A percentile compares a stretch with the other conserved stretches of the same genome.
Conservation (phyloP, 2,888 invertebrate genomes). For the Cheilosia pagana region DNA sequence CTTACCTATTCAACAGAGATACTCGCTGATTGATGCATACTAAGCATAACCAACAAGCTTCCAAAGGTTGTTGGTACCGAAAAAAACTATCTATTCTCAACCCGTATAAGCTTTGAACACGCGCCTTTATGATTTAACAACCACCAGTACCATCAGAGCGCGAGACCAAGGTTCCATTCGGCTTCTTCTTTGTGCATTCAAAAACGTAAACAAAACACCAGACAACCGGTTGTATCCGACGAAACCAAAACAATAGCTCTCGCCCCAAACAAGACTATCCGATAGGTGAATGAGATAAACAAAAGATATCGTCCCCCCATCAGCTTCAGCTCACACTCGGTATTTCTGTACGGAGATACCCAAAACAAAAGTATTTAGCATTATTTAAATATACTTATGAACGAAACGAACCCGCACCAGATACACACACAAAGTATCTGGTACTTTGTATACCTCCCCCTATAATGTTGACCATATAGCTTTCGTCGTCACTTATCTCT, state of each 20-base stretch:
- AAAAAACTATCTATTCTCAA: no score
- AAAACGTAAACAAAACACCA: slow-evolving; percentile 66
- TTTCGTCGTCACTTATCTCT: slow-evolving; percentile 31
- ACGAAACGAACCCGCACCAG: slow-evolving; percentile 44
- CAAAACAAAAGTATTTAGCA: slow-evolving; percentile 39
- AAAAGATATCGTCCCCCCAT: slow-evolving; percentile 8
- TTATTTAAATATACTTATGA: slow-evolving; percentile 42
- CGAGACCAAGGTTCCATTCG: slow-evolving; percentile 11
- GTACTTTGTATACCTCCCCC: not conserved
- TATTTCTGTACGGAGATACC: slow-evolving; percentile 7
- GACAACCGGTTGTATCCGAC: slow-evolving; percentile 46
- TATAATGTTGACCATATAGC: slow-evolving; percentile 6
- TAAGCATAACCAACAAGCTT: no score
- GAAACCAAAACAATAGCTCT: slow-evolving; percentile 42
- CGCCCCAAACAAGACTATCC: not conserved
- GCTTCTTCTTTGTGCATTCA: slow-evolving; percentile 30
- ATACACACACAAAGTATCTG: slow-evolving; percentile 12
- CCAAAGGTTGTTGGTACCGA: no score
- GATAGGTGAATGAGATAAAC: slow-evolving; percentile 18
- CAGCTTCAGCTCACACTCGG: not conserved
- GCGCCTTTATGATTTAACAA: not conserved
- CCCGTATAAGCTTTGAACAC: not conserved
- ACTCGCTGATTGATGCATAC: no score
- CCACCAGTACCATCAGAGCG: not conserved
- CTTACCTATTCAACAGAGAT: no score